Conservation (phyloP, 2,113 vertebrate genomes). For the Origma solitaria region DNA sequence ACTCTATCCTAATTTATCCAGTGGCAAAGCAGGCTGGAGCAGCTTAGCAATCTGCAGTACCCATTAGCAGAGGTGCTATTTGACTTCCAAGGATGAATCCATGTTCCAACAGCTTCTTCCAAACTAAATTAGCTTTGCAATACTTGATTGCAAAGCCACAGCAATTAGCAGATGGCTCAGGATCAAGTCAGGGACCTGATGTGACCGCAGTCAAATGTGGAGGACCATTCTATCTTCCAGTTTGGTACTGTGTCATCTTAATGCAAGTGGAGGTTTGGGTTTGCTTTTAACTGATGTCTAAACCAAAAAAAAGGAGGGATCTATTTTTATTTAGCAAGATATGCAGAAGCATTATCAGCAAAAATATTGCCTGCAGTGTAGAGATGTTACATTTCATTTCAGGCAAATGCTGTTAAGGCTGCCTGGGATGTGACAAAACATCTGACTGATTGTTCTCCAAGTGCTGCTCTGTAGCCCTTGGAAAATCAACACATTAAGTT, state of each 20-base stretch:
- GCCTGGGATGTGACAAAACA: constrained; percentile 53
- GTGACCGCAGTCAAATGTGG: neutral
- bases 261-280: neutral
- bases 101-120: constrained; percentile 29
- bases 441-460: constrained; percentile 62
- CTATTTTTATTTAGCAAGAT: constrained; percentile 51
- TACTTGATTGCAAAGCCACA: constrained; percentile 6
- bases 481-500: constrained; percentile 61
- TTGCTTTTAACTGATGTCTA: constrained; percentile 14
- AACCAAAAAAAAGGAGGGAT: neutral
- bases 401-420: constrained; percentile 38
- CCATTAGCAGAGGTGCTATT: neutral
- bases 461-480: constrained; percentile 45
- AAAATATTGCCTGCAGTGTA: constrained; percentile 55
- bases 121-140: constrained; percentile 41
- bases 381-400: constrained; percentile 53
- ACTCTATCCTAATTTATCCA: neutral
- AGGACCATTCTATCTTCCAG: neutral
- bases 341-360: constrained; percentile 13
- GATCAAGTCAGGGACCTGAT: constrained; percentile 28
- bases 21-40: neutral
- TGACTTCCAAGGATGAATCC: constrained; percentile 17
- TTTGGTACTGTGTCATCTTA: neutral
- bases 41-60: neutral
- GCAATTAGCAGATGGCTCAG: constrained; percentile 54